Conservation (phyloP, 2,888 invertebrate genomes). For the Epicampocera succincta region DNA sequence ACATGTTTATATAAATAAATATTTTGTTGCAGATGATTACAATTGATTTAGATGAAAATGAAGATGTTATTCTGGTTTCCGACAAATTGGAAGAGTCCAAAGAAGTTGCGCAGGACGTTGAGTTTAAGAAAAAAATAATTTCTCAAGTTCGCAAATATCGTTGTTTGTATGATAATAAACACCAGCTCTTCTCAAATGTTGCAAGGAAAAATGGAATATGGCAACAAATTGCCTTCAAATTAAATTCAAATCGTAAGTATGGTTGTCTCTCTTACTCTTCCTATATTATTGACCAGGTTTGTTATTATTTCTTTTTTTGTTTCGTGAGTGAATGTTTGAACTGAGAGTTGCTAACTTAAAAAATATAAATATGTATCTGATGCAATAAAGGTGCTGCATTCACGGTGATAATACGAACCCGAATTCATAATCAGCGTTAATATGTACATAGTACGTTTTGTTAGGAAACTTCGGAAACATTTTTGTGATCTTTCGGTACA, state of each 20-base stretch:
- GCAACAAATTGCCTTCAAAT: conserved; percentile 72
- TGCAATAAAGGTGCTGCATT: too few relatives aligned
- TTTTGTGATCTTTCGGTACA: too few relatives aligned
- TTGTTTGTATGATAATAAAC: conserved; percentile 72
- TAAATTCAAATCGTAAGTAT: conserved; percentile 69
- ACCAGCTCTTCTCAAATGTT: conserved; percentile 72
- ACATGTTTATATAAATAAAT: neutral
- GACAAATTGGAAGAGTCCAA: neutral
- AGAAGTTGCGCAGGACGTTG: neutral
- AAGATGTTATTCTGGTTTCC: conserved; percentile 17
- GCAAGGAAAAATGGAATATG: conserved; percentile 73
- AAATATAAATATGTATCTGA: too few relatives aligned
- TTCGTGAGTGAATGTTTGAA: neutral
- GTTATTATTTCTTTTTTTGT: neutral
- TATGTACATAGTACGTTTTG: too few relatives aligned
- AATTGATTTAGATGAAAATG: conserved; percentile 43
- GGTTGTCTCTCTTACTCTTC: neutral
- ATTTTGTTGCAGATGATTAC: conserved; percentile 51
- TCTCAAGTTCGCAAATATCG: conserved; percentile 71
- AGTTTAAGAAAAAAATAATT: conserved; percentile 72
- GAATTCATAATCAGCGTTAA: too few relatives aligned
- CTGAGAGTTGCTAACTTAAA: too few relatives aligned
- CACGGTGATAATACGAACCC: too few relatives aligned
- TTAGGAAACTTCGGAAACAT: too few relatives aligned
- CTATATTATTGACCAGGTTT: too few relatives aligned